These are phyloP conservation scores for Acanthornis magna DNA, from an alignment of 2,797 vertebrate species.

Conservation along the genomic window DNA sequence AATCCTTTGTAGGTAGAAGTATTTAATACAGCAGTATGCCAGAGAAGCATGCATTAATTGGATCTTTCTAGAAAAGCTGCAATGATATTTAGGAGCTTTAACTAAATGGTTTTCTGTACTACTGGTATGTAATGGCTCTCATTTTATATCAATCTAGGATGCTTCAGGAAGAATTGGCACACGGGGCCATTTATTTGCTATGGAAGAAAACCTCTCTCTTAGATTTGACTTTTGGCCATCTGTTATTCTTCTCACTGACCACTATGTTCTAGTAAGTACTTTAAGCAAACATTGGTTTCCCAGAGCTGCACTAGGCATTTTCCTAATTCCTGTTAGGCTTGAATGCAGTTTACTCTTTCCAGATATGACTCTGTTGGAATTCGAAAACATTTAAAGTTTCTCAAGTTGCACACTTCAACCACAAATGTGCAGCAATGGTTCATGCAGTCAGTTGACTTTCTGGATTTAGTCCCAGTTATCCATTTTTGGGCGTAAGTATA, in stretches of 20 bases:
- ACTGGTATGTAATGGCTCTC: not conserved
- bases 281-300: not conserved
- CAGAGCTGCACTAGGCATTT: not conserved
- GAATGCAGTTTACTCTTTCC: not conserved
- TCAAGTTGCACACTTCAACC: not conserved
- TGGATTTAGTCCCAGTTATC: not conserved
- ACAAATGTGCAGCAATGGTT: not conserved
- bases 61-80: not conserved
- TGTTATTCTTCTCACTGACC: conserved; percentile 91
- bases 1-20: not conserved
- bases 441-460: not conserved
- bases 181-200: conserved; percentile 84
- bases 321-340: not conserved
- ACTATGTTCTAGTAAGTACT: conserved; percentile 84
- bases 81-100: not conserved
- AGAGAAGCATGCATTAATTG: not conserved
- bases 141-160: conserved; percentile 78
- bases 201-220: conserved; percentile 82
- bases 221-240: conserved; percentile 86
- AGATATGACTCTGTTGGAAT: not conserved
- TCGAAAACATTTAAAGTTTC: not conserved
- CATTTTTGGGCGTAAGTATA: not conserved
- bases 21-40: not conserved
- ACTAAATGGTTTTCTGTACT: not conserved
- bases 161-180: conserved; percentile 78